These are phyloP conservation scores for Hippolais icterina DNA, from an alignment of 2,113 vertebrate genomes.

Conservation along the genomic window DNA sequence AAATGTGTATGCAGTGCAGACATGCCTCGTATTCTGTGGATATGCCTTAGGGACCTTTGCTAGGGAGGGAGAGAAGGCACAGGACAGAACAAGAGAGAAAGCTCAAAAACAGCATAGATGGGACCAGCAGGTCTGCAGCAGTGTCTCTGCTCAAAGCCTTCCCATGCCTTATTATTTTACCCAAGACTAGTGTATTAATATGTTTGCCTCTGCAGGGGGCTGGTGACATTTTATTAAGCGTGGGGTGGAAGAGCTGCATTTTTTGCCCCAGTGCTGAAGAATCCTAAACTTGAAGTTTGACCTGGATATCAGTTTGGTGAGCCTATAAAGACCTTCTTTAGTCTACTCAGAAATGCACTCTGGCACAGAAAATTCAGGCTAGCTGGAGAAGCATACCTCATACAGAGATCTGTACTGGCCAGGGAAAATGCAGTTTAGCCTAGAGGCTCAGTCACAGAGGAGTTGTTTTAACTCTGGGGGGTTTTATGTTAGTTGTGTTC, in stretches of 20 bases:
- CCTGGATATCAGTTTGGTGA: not conserved
- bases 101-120: not conserved
- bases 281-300: not conserved
- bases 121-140: not conserved
- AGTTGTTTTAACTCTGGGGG: not conserved
- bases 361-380: not conserved
- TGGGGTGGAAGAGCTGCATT: not conserved
- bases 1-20: accelerated
- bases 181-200: not conserved
- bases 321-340: not conserved
- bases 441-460: not conserved
- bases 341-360: not conserved
- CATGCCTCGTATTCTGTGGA: accelerated
- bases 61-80: not conserved
- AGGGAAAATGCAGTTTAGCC: not conserved
- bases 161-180: not conserved
- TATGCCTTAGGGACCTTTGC: not conserved
- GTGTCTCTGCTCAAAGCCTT: not conserved
- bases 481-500: not conserved
- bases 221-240: not conserved
- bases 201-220: not conserved
- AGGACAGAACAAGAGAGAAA: not conserved
- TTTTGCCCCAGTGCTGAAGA: not conserved
- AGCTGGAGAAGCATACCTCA: not conserved
- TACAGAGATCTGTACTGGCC: not conserved